These are phyloP conservation scores for Gavia stellata DNA, from an alignment of 2,113 vertebrate genomes.

Conservation along the genomic window DNA sequence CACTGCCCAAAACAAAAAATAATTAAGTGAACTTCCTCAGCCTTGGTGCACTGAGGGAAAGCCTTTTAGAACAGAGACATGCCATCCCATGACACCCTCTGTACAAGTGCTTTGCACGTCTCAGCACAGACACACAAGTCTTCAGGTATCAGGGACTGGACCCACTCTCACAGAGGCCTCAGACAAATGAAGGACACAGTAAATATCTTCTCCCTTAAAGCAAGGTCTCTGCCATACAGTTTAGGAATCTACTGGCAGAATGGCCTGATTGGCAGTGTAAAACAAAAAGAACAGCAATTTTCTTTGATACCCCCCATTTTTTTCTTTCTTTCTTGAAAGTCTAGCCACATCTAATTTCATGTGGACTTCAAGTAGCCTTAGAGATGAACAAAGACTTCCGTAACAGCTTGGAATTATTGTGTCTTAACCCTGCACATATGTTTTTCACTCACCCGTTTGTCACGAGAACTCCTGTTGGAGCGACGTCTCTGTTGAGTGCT, in stretches of 20 bases:
- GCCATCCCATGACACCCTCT: neutral
- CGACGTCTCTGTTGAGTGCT: slow-evolving; percentile 88
- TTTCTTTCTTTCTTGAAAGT: neutral
- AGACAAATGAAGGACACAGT: neutral
- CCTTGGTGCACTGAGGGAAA: neutral
- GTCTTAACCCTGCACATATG: neutral
- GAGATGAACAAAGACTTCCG: neutral
- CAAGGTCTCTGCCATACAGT: neutral
- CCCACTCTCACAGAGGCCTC: neutral
- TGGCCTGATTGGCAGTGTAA: accelerated
- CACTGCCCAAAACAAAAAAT: neutral
- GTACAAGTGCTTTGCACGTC: neutral
- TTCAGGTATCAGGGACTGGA: neutral
- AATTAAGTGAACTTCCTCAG: neutral
- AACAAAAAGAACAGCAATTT: neutral
- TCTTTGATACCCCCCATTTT: neutral
- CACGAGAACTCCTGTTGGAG: slow-evolving; percentile 91
- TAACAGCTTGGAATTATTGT: neutral
- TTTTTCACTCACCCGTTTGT: slow-evolving; percentile 86
- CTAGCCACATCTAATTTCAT: neutral
- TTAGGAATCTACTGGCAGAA: neutral
- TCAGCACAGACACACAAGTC: neutral
- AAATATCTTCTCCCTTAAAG: neutral
- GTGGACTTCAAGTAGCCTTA: neutral
- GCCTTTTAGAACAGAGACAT: neutral